Percentiles rank a stretch among this genome's conserved stretches.
Evolutionary conservation across 1,140 invertebrate genomes (phyloP).

Genomic region (Medauroidea extradentata): DNA sequence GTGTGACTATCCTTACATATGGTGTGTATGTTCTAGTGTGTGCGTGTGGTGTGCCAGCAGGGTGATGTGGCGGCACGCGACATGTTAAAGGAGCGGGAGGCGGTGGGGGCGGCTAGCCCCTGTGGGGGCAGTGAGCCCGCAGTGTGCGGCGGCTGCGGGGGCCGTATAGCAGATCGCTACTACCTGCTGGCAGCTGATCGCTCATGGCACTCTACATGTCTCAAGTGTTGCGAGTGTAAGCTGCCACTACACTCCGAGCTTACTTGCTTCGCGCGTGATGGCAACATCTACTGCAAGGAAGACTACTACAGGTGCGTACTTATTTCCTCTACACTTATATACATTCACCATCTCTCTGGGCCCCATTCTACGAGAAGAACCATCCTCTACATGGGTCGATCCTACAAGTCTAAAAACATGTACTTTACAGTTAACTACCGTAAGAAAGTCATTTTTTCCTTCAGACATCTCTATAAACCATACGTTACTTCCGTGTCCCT

Average conservation of each 20-base stretch:
- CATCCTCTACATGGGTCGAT: no score
- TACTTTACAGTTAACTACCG: no score
- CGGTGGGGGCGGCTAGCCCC: slow-evolving; percentile 9
- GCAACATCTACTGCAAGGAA: slow-evolving; percentile 56
- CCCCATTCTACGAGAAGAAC: no score
- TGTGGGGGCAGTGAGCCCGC: slow-evolving; percentile 37
- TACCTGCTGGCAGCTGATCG: slow-evolving; percentile 84
- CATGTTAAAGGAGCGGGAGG: slow-evolving; percentile 30
- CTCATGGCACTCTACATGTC: slow-evolving; percentile 83
- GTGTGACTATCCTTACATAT: no score
- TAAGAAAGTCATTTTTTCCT: no score
- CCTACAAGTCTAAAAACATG: no score
- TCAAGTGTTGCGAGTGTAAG: slow-evolving; percentile 83
- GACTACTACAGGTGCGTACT: slow-evolving; percentile 64
- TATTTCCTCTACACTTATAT: no score
- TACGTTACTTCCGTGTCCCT: no score
- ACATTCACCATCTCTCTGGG: no score
- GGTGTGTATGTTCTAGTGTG: no score
- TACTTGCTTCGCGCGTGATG: slow-evolving; percentile 55
- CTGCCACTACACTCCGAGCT: slow-evolving; percentile 51
- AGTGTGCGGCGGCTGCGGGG: slow-evolving; percentile 55
- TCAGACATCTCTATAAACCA: no score
- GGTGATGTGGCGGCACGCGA: neutral
- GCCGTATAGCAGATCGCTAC: slow-evolving; percentile 57
- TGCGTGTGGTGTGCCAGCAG: no score